Percentiles rank a stretch among this genome's conserved stretches.
Evolutionary conservation across 2,888 invertebrate species (phyloP).

Genomic region (Epiblema foenella): DNA sequence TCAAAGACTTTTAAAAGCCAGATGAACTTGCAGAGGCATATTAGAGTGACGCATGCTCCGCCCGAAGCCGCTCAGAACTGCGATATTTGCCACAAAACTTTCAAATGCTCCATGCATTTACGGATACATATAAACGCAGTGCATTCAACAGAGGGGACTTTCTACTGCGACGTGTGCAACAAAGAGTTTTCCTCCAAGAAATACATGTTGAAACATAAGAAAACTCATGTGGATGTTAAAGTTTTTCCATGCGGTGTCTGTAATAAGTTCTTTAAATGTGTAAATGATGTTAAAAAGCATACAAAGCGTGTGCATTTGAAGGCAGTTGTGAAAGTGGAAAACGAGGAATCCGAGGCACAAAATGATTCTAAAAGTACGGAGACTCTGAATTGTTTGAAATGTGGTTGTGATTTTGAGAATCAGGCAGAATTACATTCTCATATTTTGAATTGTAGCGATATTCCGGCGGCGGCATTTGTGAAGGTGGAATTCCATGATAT

Average conservation of each 20-base stretch:
- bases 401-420: conserved; percentile 25
- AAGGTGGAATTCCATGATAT: conserved; percentile 28
- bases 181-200: conserved; percentile 55
- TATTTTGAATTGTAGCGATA: conserved; percentile 31
- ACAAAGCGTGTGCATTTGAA: conserved; percentile 53
- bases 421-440: conserved; percentile 35
- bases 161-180: conserved; percentile 55
- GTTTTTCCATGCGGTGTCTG: conserved; percentile 54
- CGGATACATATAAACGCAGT: conserved; percentile 57
- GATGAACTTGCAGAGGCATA: conserved; percentile 55
- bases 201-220: conserved; percentile 57
- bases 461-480: conserved; percentile 12
- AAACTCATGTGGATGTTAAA: conserved; percentile 51
- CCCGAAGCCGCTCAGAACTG: conserved; percentile 55
- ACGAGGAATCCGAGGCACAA: background rate
- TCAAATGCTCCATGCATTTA: conserved; percentile 58
- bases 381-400: conserved; percentile 34
- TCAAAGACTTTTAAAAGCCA: conserved; percentile 55
- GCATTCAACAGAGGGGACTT: conserved; percentile 53
- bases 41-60: conserved; percentile 59
- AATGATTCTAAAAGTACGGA: background rate
- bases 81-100: conserved; percentile 56
- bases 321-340: background rate
- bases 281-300: conserved; percentile 56
- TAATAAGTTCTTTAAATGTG: conserved; percentile 53